These are phyloP conservation scores for Cricetomys ansorgei DNA, from an alignment of 2,113 vertebrate species.

Conservation along the genomic window DNA sequence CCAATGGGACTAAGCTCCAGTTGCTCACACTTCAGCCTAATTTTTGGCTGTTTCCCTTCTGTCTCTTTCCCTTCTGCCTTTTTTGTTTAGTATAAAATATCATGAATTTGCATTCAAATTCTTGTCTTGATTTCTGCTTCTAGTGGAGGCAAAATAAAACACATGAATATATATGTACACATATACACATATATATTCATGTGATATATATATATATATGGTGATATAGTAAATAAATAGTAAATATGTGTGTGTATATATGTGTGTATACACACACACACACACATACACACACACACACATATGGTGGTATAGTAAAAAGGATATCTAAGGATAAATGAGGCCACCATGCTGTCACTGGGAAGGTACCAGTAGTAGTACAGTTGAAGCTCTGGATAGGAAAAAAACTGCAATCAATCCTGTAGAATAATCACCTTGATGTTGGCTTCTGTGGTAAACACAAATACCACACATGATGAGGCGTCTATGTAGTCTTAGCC, in stretches of 20 bases:
- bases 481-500: not conserved
- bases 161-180: no score
- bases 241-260: no score
- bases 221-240: no score
- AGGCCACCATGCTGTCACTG: not conserved
- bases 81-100: not conserved
- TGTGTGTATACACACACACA: no score
- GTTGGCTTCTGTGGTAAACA: not conserved
- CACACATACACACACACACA: no score
- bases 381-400: not conserved
- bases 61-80: not conserved
- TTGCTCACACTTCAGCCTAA: rapidly evolving
- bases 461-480: not conserved
- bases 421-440: not conserved
- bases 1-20: not conserved
- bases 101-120: not conserved
- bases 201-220: no score
- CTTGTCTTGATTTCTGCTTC: not conserved
- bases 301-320: not conserved
- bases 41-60: not conserved
- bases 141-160: not conserved
- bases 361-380: not conserved
- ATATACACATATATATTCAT: no score
- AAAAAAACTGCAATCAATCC: not conserved
- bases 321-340: not conserved